Percentiles rank a stretch among this genome's conserved stretches.
These are phyloP conservation scores for Stratiomys singularior DNA, from an alignment of 2,888 invertebrate species.

Conservation along the genomic window DNA sequence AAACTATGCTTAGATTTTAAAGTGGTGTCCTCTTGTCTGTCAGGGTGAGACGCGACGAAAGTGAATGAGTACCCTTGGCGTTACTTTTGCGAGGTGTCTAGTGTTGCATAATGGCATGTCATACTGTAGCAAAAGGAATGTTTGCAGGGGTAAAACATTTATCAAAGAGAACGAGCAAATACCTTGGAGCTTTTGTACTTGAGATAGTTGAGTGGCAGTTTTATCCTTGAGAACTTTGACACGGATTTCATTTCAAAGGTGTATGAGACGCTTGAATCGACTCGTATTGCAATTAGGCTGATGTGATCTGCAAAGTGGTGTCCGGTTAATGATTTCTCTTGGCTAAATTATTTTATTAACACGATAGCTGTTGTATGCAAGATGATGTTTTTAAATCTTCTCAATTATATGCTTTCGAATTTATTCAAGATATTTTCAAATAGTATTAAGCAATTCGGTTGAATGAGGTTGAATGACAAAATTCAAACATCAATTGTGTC, in stretches of 20 bases:
- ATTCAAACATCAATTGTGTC: neutral
- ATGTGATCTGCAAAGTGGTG: no score
- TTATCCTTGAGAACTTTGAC: slow-evolving; percentile 4
- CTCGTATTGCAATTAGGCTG: no score
- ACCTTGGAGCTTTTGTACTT: slow-evolving; percentile 19
- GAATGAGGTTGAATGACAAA: neutral
- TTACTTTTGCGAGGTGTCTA: neutral
- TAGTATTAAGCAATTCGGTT: no score
- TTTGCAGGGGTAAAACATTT: neutral
- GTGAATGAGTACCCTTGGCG: slow-evolving; percentile 22
- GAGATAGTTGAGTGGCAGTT: neutral
- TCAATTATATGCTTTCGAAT: no score
- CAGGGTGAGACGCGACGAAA: neutral
- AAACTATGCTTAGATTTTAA: neutral
- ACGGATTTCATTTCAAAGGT: slow-evolving; percentile 1
- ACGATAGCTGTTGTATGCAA: no score
- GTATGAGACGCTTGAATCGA: no score
- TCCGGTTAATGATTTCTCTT: no score
- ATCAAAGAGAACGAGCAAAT: neutral
- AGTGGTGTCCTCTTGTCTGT: neutral
- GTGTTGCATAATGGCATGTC: neutral
- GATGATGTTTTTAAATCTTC: no score
- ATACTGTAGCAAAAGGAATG: neutral
- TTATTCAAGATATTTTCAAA: no score
- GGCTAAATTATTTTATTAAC: no score